phyloP scores from a whole-genome alignment of 1,140 invertebrate species.

The Zeugodacus cucurbitae region DNA sequence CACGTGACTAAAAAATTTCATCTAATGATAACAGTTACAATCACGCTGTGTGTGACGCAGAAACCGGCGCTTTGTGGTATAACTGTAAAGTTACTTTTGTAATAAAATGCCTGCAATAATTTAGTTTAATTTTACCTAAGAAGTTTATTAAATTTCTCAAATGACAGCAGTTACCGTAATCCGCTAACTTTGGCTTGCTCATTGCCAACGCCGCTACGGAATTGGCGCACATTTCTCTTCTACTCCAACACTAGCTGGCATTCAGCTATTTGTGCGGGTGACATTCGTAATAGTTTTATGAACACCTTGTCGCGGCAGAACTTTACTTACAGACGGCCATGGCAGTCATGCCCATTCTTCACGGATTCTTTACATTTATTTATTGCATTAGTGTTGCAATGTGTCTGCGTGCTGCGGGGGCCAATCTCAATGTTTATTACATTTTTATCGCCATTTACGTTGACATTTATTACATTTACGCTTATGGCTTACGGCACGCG shows the following conservation, averaged over 20 bases:
- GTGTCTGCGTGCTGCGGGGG: not conserved
- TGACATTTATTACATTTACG: conserved; percentile 28
- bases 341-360: not conserved
- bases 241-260: not conserved
- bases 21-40: too few relatives aligned
- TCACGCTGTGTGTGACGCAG: too few relatives aligned
- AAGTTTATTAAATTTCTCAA: not conserved
- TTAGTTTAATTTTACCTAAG: not conserved
- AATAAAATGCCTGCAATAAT: too few relatives aligned
- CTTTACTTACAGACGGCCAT: not conserved
- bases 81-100: too few relatives aligned
- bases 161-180: not conserved
- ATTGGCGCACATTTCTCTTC: not conserved
- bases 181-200: not conserved
- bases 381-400: conserved; percentile 12
- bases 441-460: conserved; percentile 36
- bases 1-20: too few relatives aligned
- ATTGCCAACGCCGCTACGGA: not conserved
- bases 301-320: not conserved
- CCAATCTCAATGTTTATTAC: conserved; percentile 13
- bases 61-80: too few relatives aligned
- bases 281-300: conserved; percentile 20
- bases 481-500: not conserved
- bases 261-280: not conserved
- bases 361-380: conserved; percentile 18